These are phyloP conservation scores for Crambe crambe DNA, from an alignment of 37 sponge, comb jelly and placozoan species.

Conservation along the genomic window DNA sequence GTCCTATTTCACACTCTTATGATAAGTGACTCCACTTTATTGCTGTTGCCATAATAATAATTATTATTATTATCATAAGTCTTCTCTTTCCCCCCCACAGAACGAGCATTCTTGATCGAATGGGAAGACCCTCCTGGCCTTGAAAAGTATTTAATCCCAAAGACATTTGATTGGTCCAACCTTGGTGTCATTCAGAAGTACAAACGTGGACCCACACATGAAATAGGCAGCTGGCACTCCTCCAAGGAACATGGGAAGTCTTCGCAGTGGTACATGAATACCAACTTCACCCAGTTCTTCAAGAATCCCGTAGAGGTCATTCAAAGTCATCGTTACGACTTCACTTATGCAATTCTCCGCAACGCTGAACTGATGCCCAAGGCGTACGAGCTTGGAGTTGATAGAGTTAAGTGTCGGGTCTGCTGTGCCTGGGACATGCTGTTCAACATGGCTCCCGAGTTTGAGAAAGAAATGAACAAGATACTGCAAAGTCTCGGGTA, in stretches of 20 bases:
- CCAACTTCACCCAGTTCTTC: conserved; percentile 39
- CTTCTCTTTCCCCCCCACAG: conserved; percentile 25
- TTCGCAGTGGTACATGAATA: conserved; percentile 60
- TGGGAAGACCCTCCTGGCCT: conserved; percentile 50
- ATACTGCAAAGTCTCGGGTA: conserved; percentile 12
- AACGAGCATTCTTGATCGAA: conserved; percentile 64
- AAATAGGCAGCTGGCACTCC: conserved; percentile 63
- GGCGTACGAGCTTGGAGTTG: conserved; percentile 41
- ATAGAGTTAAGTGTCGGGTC: conserved; percentile 42
- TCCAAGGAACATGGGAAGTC: conserved; percentile 8
- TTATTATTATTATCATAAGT: too few species aligned
- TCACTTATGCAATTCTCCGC: conserved; percentile 53
- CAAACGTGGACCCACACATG: conserved; percentile 19
- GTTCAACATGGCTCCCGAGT: conserved; percentile 37
- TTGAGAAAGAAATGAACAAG: conserved; percentile 45
- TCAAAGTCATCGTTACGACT: conserved; percentile 51
- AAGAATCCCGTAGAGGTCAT: conserved; percentile 48
- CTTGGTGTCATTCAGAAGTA: conserved; percentile 1
- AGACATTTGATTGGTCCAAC: conserved; percentile 47
- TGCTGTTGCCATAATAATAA: too few species aligned
- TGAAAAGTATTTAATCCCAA: conserved; percentile 41
- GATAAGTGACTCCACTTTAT: too few species aligned
- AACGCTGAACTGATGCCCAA: conserved; percentile 37
- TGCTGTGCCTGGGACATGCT: conserved; percentile 60
- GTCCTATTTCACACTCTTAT: too few species aligned